Evolutionary conservation across 92 coral and sea anemone genomes (phyloP), one percentile per base, ranked within the genome.

Genomic region (Porites divaricata): DNA sequence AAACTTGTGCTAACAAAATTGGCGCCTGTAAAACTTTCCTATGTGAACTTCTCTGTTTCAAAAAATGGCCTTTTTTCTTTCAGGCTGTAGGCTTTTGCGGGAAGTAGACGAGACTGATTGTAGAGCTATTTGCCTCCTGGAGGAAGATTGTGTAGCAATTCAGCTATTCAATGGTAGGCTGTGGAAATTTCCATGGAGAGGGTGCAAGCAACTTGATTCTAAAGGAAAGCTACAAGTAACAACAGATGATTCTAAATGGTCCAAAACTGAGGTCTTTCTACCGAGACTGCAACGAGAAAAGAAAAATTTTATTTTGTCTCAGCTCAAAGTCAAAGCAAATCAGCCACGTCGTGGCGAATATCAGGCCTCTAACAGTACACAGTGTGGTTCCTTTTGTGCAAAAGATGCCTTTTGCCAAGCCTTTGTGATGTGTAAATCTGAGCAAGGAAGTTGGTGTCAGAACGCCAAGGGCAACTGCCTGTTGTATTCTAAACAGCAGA

Each of bases 91-190:
- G 13, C 23, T 50, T 76, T 84, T 84, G 45, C 2, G 24, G 28
- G 15, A 84, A 50, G 58, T 84, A 22, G 88, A 84, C 21, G 88
- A 84, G 70, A 28, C 77, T 9, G 74, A 35, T 0, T 84, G 88
- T 56, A 66, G 88, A 76, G 81, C 88, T 51, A 65, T 69, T 59
- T 84, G 88, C 21, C 88, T 76, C n/a, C 76, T 73, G 51, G 88
- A 76, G 54, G 88, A 84, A 28, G 17, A 53, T 9, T 84, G 88
- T 16, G 68, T 85, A 24, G 76, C 88, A 75, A 61, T 67, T 17
- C 65, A 84, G 75, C 53, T 16, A 57, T 35, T 4, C 45, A 4
- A 4, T 3, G 45, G 45, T 35, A 6, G 2, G 9, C 53, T 10
- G 23, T 16, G 67, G 19, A 63, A 35, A 52, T 23, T 16, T 13